Evolutionary conservation across 2,113 vertebrate genomes (phyloP), one percentile per base, ranked within the genome.

Genomic region (Callocephalon fimbriatum): DNA sequence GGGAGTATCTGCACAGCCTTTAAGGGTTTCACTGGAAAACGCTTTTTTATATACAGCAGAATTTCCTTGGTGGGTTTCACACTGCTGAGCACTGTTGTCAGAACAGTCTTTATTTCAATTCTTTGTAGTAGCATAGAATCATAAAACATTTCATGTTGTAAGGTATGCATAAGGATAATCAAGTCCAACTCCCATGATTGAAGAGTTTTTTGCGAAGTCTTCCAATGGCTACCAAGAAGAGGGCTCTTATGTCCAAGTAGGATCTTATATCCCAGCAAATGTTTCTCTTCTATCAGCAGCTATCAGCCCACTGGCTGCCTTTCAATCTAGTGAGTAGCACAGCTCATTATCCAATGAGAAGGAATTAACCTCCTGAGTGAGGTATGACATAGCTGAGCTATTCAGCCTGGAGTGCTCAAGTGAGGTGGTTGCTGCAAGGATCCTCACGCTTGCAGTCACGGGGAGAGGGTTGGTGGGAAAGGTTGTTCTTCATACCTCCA

Each of bases 401-500:
- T 86, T 83, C 65, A 68, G 10, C 71, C 83, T 93, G 75, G 59
- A 88, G 86, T 80, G 67, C 15, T 86, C 16, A 38, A 71, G 23
- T 63, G 54, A 71, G 78, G 26, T 9, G 32, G 2, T 31, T 86
- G 21, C 53, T 63, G 23, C 71, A 37, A 56, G 4, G 31, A 50
- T 75, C 14, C 26, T 0, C 0, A 12, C 3, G 27, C 45, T 88
- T 75, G 54, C 40, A 47, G 6, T 32, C 2, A 3, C 5, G 3
- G 40, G 35, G 17, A 51, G 17, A 7, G n/a, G 40, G 10, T 47
- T 82, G 58, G 1, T 44, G n/a, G 29, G 27, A 42, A 50, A 53
- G 47, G 16, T 51, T 51, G 6, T 53, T 77, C 29, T 63, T 67
- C 22, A 4, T 80, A 37, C 12, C 26, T 80, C 38, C 27, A 38